Conservation (phyloP, 2,888 invertebrate genomes). For the Rhynchonema sp. region DNA sequence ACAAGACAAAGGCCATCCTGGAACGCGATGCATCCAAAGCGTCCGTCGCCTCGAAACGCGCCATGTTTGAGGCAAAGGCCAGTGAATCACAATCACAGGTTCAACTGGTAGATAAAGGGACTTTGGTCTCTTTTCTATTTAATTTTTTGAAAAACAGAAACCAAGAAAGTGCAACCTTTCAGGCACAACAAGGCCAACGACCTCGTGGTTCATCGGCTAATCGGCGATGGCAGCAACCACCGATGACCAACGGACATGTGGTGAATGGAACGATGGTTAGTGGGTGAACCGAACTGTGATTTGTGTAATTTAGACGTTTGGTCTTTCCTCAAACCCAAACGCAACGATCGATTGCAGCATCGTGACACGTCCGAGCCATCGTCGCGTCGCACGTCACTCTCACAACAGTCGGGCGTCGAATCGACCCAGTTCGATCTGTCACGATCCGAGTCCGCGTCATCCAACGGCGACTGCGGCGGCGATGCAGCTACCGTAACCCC, state of each 20-base stretch:
- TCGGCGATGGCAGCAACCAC: neutral
- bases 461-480: neutral
- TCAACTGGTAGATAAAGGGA: too few species aligned
- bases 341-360: neutral
- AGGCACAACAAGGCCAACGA: neutral
- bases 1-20: neutral
- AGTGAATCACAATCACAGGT: too few species aligned
- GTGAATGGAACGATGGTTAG: too few species aligned
- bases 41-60: neutral
- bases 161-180: neutral
- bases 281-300: too few species aligned
- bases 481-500: neutral
- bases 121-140: too few species aligned
- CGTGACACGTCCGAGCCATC: neutral
- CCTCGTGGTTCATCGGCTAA: neutral
- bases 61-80: neutral
- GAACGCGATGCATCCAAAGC: neutral
- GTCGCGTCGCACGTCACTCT: too few species aligned
- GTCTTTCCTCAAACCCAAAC: too few species aligned
- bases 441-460: neutral
- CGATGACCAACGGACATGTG: neutral
- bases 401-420: too few species aligned
- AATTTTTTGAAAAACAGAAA: too few species aligned
- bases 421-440: neutral
- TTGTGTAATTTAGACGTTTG: too few species aligned